A percentile compares a stretch with the other conserved stretches of the same genome.
phyloP scores from a whole-genome alignment of 2,888 invertebrate genomes.

The Megamerina dolium region DNA sequence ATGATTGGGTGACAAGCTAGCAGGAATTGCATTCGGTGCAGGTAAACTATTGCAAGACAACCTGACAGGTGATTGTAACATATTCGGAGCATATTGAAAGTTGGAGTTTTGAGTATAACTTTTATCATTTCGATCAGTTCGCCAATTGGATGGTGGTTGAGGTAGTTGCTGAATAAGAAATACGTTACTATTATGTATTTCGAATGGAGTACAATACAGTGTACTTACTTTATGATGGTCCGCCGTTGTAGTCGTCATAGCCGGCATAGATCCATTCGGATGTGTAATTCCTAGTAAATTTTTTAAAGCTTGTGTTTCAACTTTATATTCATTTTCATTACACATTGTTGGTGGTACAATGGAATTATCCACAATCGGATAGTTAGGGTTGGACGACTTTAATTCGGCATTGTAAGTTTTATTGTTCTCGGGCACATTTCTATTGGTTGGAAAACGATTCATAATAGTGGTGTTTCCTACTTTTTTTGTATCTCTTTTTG shows the following conservation, averaged over 20 bases:
- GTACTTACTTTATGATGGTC: no score
- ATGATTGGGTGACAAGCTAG: no score
- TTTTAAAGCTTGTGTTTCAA: conserved; percentile 27
- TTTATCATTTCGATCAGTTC: no score
- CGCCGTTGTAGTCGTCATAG: neutral
- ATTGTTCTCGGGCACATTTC: neutral
- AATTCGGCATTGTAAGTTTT: neutral
- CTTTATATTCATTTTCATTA: conserved; percentile 13
- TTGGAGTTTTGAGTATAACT: no score
- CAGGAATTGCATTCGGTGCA: no score
- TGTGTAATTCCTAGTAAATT: conserved; percentile 26
- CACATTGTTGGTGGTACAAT: neutral
- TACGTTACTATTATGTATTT: no score
- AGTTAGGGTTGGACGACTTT: no score
- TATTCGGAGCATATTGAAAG: conserved; percentile 23
- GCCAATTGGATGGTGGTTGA: conserved; percentile 34
- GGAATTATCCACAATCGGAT: no score
- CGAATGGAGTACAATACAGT: no score
- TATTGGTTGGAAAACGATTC: no score
- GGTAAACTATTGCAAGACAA: no score
- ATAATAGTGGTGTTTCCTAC: conserved; percentile 1
- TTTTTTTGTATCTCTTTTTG: conserved; percentile 21
- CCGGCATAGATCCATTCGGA: neutral
- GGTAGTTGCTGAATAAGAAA: conserved; percentile 34
- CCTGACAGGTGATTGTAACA: conserved; percentile 3